Evolutionary conservation across 2,797 vertebrate genomes (phyloP), one percentile per base, ranked within the genome.

Genomic region (Chromobotia macracanthus): DNA sequence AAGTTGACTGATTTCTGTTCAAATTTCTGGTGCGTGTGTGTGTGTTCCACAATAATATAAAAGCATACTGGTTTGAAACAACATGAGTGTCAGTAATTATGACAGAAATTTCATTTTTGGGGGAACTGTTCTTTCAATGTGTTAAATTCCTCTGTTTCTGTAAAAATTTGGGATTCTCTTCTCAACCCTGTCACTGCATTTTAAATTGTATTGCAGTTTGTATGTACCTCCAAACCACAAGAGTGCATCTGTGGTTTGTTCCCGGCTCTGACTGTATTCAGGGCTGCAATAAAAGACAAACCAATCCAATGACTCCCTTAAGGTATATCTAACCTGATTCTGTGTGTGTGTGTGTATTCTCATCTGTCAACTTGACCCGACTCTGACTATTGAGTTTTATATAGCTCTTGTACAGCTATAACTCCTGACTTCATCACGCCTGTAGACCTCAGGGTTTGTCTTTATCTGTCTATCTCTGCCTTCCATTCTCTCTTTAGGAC

Each of bases 221-320:
- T 64, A 23, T 72, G 77, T 38, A 46, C 69, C 77, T 79, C 61
- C 77, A 72, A 72, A 79, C 77, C 77, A 79, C 77, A 66, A 79
- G 77, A 79, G 77, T 66, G 77, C 69, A 66, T 79, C 58, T 79
- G 68, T 64, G 77, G 68, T 79, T 72, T 79, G 77, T 79, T 31
- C 68, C 76, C 67, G 63, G 55, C 56, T 72, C 48, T 55, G 58
- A 19, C 16, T 56, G 73, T 31, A 44, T 66, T 75, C 50, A 76
- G 63, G 63, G 21, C 74, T 65, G 61, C 69, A 65, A 66, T 79
- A 72, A 72, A 70, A 78, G 56, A 78, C 77, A 72, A 79, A 79
- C 60, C n/a, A 23, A 72, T 79, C 77, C 13, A 15, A 79, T 58
- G 77, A 79, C 70, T 79, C 69, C 69, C 69, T 79, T 21, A 72